These are phyloP conservation scores for Chloroceryle amazona DNA, from an alignment of 2,797 vertebrate genomes.

Conservation along the genomic window DNA sequence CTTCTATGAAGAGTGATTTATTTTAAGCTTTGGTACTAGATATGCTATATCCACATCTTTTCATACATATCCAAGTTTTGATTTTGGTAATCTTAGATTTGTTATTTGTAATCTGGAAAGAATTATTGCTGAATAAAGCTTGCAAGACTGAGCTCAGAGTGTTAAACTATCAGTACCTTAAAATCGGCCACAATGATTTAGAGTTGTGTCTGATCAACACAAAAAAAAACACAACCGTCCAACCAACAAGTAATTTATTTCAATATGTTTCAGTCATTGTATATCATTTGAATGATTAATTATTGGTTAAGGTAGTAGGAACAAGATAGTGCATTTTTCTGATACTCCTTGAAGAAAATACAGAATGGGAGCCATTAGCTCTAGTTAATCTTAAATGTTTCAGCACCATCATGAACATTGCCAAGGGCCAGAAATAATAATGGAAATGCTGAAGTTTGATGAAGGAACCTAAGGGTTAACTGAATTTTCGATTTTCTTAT, in stretches of 20 bases:
- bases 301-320: constrained; percentile 54
- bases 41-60: neutral
- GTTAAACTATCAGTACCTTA: neutral
- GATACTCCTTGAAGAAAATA: constrained; percentile 40
- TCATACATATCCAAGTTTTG: neutral
- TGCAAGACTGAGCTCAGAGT: neutral
- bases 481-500: constrained; percentile 46
- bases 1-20: neutral
- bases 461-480: constrained; percentile 18
- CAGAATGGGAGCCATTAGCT: constrained; percentile 54
- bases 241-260: neutral
- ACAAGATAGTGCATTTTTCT: constrained; percentile 46
- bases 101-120: neutral
- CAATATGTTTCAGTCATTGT: neutral
- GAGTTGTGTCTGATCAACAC: constrained; percentile 18
- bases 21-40: neutral
- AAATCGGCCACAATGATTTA: neutral
- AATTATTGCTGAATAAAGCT: neutral
- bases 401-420: constrained; percentile 44
- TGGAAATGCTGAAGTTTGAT: neutral
- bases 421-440: constrained; percentile 1
- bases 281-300: constrained; percentile 54
- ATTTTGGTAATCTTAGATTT: neutral
- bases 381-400: constrained; percentile 63
- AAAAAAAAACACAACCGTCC: neutral